Evolutionary conservation across 2,888 invertebrate species (phyloP).

Genomic region (Eupithecia inturbata): DNA sequence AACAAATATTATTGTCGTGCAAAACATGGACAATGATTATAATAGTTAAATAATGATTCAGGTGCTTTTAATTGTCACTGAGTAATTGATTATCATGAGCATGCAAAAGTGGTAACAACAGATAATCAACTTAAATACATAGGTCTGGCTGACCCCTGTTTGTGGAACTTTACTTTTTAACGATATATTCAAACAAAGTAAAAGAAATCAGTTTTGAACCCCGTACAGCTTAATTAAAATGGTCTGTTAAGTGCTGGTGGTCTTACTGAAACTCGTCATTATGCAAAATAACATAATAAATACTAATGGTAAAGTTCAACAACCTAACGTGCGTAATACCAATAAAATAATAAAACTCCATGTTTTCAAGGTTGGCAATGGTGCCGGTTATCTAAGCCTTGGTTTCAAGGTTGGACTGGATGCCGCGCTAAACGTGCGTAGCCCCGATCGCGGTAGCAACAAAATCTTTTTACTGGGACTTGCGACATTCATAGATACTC

Average conservation of each 20-base stretch:
- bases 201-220: neutral
- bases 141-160: neutral
- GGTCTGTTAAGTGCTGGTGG: neutral
- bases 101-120: neutral
- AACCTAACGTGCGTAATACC: slow-evolving; percentile 27
- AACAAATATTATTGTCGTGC: neutral
- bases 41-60: slow-evolving; percentile 1
- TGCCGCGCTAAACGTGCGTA: slow-evolving; percentile 31
- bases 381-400: slow-evolving; percentile 26
- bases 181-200: neutral
- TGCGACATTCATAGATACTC: neutral
- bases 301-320: slow-evolving; percentile 36
- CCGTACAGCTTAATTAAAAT: neutral
- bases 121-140: neutral
- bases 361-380: slow-evolving; percentile 36
- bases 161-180: neutral
- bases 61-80: neutral
- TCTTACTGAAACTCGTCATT: neutral
- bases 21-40: neutral
- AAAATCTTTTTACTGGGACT: neutral
- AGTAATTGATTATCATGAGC: slow-evolving; percentile 1
- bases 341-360: slow-evolving; percentile 21
- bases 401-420: slow-evolving; percentile 34
- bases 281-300: slow-evolving; percentile 9
- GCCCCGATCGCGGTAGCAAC: slow-evolving; percentile 20